Base-by-base conservation (phyloP, 2,888 invertebrate species). In the Cerceris ruficornis region DNA sequence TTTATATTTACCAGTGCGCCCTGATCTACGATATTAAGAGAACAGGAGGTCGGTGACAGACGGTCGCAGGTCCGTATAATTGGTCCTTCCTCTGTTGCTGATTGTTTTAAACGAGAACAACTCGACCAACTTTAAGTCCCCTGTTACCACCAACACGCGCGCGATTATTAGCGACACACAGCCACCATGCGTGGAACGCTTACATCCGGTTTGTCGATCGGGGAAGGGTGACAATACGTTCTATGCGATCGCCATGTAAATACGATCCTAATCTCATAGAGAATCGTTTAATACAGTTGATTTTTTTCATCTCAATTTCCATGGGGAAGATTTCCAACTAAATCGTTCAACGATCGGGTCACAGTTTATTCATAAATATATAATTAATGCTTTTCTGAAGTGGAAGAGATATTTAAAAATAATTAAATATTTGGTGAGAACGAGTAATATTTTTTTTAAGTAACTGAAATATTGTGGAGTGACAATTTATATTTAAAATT, bases 41-140 rank as follows among this genome's bases (percentile, higher is more conserved):
- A 69, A 75, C 46, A 79, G 86, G 77, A 82, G 81, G 85, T 86
- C 81, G 85, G 81, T 86, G 85, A 86, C 80, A 87, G 86, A 88
- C 86, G 82, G 84, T 84, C 83, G 84, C 82, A 87, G 84, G 86
- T 88, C 81, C 83, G 85, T 89, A 86, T 91, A 92, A 92, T 92
- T 91, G 91, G 89, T 81, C 87, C 91, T 91, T 91, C 91, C 91
- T 90, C 89, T 88, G 83, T 79, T 88, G 89, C 86, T 91, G 91
- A 91, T 91, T 91, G 91, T 91, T 90, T 91, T 90, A 90, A 91
- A 91, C 88, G 90, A 91, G 90, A 90, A 89, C 89, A 90, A 90
- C 90, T 90, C 88, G 87, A 86, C 84, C 83, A 82, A 80, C 83
- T 88, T 84, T 75, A 85, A 87, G 86, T 88, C 87, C 88, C 87